These are phyloP conservation scores for Lacerta bilineata DNA, from an alignment of 2,797 vertebrate species.

Conservation along the genomic window DNA sequence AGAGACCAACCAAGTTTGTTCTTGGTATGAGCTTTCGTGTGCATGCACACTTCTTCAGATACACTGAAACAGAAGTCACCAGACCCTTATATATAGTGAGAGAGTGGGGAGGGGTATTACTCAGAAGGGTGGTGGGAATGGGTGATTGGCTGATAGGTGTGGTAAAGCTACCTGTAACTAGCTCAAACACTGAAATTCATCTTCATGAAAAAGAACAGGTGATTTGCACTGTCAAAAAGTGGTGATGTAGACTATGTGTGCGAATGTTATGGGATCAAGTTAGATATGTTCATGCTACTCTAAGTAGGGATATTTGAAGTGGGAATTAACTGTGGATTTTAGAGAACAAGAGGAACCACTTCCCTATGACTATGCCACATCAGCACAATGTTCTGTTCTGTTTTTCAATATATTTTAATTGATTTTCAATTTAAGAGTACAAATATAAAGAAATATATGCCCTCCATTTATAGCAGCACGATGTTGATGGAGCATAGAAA, in stretches of 20 bases:
- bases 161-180: no score
- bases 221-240: not conserved
- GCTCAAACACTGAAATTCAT: not conserved
- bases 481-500: rapidly evolving
- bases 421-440: constrained; percentile 2
- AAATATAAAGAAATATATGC: not conserved
- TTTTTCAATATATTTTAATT: no score
- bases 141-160: no score
- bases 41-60: no score
- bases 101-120: no score
- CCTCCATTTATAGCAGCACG: no score
- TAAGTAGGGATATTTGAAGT: not conserved
- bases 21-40: no score
- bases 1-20: no score
- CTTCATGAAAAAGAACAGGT: not conserved
- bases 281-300: not conserved
- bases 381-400: not conserved
- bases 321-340: not conserved
- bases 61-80: no score
- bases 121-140: no score
- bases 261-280: not conserved
- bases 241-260: not conserved
- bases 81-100: no score
- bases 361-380: constrained; percentile 11
- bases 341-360: not conserved